Evolutionary conservation across 2,113 vertebrate species (phyloP).

Genomic region (Sphaerodactylus townsendi): DNA sequence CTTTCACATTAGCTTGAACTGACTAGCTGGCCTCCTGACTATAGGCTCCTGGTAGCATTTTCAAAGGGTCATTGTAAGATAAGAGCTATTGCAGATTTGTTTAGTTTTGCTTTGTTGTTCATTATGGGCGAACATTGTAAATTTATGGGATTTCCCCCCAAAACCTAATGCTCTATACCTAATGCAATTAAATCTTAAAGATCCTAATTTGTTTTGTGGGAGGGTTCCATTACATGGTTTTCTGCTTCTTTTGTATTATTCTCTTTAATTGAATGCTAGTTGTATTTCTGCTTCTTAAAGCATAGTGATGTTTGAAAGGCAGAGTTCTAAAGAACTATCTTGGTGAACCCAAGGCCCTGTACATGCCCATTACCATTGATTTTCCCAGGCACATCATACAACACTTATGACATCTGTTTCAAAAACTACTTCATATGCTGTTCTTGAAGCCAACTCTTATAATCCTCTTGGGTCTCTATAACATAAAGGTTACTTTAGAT

Average conservation of each 20-base stretch:
- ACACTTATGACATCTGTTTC: not conserved
- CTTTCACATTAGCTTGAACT: not conserved
- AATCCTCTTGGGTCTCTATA: not conserved
- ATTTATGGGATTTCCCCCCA: not conserved
- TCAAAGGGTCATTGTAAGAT: not conserved
- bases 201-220: not conserved
- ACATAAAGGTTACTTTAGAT: not conserved
- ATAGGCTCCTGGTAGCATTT: not conserved
- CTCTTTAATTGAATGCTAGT: not conserved
- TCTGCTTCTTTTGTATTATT: not conserved
- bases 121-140: not conserved
- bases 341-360: not conserved
- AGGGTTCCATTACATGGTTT: not conserved
- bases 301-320: not conserved
- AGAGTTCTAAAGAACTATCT: not conserved
- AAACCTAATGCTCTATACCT: not conserved
- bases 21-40: not conserved
- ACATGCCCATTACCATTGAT: not conserved
- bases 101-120: not conserved
- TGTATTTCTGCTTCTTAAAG: not conserved
- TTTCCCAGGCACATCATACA: not conserved
- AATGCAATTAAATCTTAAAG: not conserved
- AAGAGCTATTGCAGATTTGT: not conserved
- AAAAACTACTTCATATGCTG: not conserved
- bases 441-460: not conserved